Evolutionary conservation across 2,113 vertebrate genomes (phyloP), one percentile per base, ranked within the genome.

Genomic region (Pterophyllum scalare): DNA sequence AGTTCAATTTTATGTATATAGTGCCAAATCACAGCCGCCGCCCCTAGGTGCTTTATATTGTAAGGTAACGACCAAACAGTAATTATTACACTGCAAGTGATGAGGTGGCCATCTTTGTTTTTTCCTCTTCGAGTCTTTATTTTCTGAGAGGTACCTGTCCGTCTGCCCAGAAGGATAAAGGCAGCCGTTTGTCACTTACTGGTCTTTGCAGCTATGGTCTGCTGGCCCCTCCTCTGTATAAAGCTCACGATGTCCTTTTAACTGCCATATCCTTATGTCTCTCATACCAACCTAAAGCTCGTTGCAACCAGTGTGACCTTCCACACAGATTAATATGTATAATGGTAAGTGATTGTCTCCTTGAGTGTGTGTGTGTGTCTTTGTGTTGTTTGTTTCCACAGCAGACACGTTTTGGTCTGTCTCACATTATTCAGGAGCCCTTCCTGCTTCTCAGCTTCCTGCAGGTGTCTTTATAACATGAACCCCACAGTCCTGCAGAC

Each of bases 81-180:
- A 38, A 38, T 38, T 49, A 28, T 65, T 31, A 9, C 24, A 17
- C 31, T 24, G 5, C n/a, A 35, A 9, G n/a, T 28, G 12, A 35
- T 67, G 64, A 67, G 64, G 38, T 46, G 64, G 40, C 40, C 22
- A 11, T 19, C 3, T 67, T 49, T 24, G 15, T 49, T 70, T 70
- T 67, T 15, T 46, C 14, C 26, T 46, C 46, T 19, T 7, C 3
- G 26, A 43, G 2, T 70, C 26, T 56, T 82, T 17, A 9, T 77
- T 70, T 75, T 82, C 46, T 77, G 2, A 76, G 84, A 81, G 91
- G 84, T 89, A 92, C 86, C 82, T 61, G 43, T 77, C 64, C n/a
- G 14, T 56, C 46, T 8, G 5, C 26, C 31, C 40, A 85, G 83
- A 81, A 65, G 87, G 81, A 84, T 43, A 15, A 38, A 72, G 59